A percentile compares a stretch with the other conserved stretches of the same genome.
Conservation (phyloP, 2,888 invertebrate species). For the Epistrophe eligans region DNA sequence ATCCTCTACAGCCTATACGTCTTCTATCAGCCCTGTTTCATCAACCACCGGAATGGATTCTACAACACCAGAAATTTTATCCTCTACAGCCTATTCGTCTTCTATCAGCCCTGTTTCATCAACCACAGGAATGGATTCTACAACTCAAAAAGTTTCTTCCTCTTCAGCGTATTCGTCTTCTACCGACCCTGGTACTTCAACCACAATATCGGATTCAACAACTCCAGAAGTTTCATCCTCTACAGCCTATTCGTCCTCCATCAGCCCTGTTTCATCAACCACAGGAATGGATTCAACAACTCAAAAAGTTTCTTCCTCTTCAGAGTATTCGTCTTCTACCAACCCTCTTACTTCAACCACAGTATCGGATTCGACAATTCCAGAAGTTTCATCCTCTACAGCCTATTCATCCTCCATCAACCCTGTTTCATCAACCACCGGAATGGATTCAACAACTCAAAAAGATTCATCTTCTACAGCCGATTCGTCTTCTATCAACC, state of each 20-base stretch:
- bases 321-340: neutral
- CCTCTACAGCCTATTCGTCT: neutral
- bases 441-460: neutral
- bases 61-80: neutral
- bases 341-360: neutral
- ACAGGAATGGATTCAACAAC: neutral
- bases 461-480: neutral
- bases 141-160: neutral
- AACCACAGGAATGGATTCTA: neutral
- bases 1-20: neutral
- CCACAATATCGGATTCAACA: neutral
- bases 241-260: neutral
- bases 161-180: neutral
- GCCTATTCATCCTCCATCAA: neutral
- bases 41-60: neutral
- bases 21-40: neutral
- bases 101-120: neutral
- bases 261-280: neutral
- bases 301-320: neutral
- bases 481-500: neutral
- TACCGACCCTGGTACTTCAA: neutral
- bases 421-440: neutral
- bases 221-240: neutral
- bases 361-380: neutral
- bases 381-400: neutral